Base-by-base conservation (phyloP, 1,140 invertebrate genomes). In the Daktulosphaira vitifoliae region DNA sequence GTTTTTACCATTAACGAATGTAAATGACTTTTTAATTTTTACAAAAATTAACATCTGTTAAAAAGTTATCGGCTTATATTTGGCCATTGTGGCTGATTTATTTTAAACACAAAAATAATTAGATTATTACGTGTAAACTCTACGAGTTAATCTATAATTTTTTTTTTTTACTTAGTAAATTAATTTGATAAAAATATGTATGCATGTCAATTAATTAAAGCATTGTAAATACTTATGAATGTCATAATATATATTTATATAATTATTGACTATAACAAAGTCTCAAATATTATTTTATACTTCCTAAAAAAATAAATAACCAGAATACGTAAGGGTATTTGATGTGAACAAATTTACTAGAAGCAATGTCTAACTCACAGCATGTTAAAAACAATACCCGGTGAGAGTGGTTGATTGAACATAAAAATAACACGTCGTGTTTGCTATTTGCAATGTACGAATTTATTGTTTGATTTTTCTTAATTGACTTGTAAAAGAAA, bases 51-150 rank as follows among this genome's bases (percentile, higher is more conserved):
- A 29, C 56, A 29, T 46, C 42, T 33, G 56, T 46, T 39, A 22
- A 62, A 62, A 62, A 62, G 56, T 62, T 62, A 62, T 42, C 42
- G 56, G 42, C 26, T 48, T 39, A 23, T 62, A 16, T 62, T 59
- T 62, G 6, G 56, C 56, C 56, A 62, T 20, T 1, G 56, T 62
- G 56, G 56, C 56, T 33, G 56, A 62, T 62, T 62, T 18, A 39
- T 59, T 62, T 33, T 39, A 44, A 62, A 62, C 56, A 62, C 56
- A 62, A 62, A 62, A 62, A 62, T 62, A 62, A 62, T 62, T 62
- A 62, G 42, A 62, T 62, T 62, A 62, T 62, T 62, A 62, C 56
- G 3, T 62, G 56, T 62, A 62, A 62, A 62, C 56, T 62, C 56
- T 62, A 62, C 16, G 56, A 62, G 56, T 62, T 62, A 15, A 29